A percentile compares a stretch with the other conserved stretches of the same genome.
phyloP scores from a whole-genome alignment of 2,113 vertebrate genomes.

The Daboia siamensis region DNA sequence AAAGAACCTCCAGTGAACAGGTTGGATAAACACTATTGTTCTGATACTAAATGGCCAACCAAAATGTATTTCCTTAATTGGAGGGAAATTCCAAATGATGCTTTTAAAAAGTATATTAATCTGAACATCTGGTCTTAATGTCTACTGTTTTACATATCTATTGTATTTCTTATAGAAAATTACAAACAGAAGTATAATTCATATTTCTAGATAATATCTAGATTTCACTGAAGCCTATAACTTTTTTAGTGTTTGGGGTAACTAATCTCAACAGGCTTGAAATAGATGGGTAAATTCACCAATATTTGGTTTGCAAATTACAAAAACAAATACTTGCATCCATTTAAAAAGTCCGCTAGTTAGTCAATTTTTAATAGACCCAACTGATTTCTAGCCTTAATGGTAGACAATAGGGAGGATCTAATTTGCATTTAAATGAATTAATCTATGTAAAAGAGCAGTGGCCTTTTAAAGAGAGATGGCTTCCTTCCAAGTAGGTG shows the following conservation, averaged over 20 bases:
- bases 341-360: conserved; percentile 11
- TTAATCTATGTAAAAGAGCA: conserved; percentile 26
- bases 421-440: conserved; percentile 36
- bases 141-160: not conserved
- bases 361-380: conserved; percentile 17
- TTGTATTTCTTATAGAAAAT: not conserved
- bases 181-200: not conserved
- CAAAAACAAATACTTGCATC: conserved; percentile 5
- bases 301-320: conserved; percentile 5
- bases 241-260: not conserved
- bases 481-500: conserved; percentile 24
- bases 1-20: not conserved
- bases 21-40: not conserved
- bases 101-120: not conserved
- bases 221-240: not conserved
- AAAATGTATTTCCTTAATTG: not conserved
- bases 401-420: conserved; percentile 20
- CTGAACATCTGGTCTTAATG: not conserved
- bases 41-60: not conserved
- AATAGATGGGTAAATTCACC: not conserved
- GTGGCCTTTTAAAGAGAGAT: conserved; percentile 18
- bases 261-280: not conserved
- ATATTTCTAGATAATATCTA: not conserved
- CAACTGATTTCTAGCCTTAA: conserved; percentile 8
- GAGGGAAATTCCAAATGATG: not conserved